These are phyloP conservation scores for Burhinus bistriatus DNA, from an alignment of 2,113 vertebrate genomes.

Conservation along the genomic window DNA sequence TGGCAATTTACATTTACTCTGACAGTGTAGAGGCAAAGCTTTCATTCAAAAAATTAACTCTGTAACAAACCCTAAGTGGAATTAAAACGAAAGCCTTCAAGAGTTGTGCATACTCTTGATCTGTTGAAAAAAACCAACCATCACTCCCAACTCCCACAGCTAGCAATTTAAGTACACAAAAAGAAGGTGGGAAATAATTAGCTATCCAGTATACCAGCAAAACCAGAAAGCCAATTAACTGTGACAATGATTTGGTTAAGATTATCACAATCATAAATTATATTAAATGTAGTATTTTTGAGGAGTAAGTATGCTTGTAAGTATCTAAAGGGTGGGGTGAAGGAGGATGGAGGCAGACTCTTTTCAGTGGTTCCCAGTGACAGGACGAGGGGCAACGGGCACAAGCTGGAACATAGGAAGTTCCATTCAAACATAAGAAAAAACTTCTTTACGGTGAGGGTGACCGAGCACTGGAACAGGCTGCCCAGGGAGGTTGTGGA, in stretches of 20 bases:
- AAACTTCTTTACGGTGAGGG: no score
- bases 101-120: neutral
- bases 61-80: neutral
- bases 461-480: no score
- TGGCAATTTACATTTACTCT: neutral
- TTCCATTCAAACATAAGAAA: no score
- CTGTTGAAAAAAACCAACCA: neutral
- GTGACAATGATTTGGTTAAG: constrained; percentile 9
- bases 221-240: constrained; percentile 48
- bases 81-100: neutral
- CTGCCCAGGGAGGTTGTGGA: no score
- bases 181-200: neutral
- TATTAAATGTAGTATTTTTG: neutral
- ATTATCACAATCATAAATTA: neutral
- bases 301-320: no score
- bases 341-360: no score
- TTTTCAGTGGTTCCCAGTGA: no score
- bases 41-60: neutral
- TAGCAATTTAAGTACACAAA: constrained; percentile 44
- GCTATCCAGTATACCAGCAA: neutral
- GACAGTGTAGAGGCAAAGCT: neutral
- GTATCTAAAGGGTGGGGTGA: no score
- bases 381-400: no score
- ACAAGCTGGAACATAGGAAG: no score
- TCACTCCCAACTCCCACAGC: neutral